Base-by-base conservation (phyloP, 2,113 vertebrate species). In the Cheilinus undulatus region DNA sequence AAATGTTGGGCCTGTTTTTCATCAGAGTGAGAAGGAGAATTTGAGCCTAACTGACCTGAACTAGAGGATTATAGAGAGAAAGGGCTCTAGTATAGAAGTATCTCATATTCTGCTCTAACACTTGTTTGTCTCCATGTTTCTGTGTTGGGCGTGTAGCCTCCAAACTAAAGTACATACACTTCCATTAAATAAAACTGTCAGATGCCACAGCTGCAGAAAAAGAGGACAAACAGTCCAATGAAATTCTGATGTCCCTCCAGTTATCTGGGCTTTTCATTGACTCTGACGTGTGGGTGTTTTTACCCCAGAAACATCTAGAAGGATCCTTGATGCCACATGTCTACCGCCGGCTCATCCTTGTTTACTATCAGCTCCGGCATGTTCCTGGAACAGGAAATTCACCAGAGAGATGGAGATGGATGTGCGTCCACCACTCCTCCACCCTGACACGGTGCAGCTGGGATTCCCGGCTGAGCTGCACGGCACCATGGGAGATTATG, bases 361-460 rank as follows among this genome's bases (percentile, higher is more conserved):
- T 89, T 88, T 82, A 82, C 83, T 51, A 60, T 74, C 67, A 38
- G 30, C 49, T 7, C 20, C 76, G 3, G 30, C 66, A 6, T 70
- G 45, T 88, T 87, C 86, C 69, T 82, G 87, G 85, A 88, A 86
- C 1, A 58, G 65, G 43, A 42, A 69, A 69, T 19, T 15, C 68
- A 51, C 65, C 51, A 26, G 80, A 64, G 87, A 60, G n/a, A 48
- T 42, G 38, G 38, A 58, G 28, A 56, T 68, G 69, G 77, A 78
- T 38, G 15, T 14, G 61, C 58, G 67, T 86, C 70, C 64, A 72
- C 83, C 68, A 74, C 84, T 87, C 86, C 76, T 83, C 77, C 85
- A 79, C 61, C 59, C 80, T 48, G 69, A 86, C 72, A 45, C 43
- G 11, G 46, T 28, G 57, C 84, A 83, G 81, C 84, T 86, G 89